These are phyloP conservation scores for Aelia acuminata DNA, from an alignment of 2,888 invertebrate species.

Conservation along the genomic window DNA sequence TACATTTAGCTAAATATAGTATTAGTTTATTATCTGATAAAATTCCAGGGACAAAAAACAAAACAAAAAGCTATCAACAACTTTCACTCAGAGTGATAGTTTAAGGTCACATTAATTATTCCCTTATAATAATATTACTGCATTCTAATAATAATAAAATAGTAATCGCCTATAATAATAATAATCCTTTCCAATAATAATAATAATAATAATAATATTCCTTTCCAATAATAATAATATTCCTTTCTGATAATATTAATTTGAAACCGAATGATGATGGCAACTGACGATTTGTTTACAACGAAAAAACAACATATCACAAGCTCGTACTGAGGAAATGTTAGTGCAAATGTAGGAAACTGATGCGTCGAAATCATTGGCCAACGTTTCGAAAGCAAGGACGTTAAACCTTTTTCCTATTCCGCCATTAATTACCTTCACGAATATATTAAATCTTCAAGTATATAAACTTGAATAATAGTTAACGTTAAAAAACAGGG, in stretches of 20 bases:
- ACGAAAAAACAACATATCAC: not conserved
- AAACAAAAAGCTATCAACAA: not conserved
- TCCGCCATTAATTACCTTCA: not conserved
- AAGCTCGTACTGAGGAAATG: not conserved
- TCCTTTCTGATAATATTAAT: too few relatives aligned
- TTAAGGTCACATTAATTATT: not conserved
- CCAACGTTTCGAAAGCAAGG: not conserved
- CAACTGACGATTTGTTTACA: not conserved
- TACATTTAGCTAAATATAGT: not conserved
- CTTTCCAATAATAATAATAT: too few relatives aligned
- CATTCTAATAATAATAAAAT: too few relatives aligned
- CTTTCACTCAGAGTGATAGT: not conserved
- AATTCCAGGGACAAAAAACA: not conserved
- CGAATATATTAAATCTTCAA: too few relatives aligned
- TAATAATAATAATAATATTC: too few relatives aligned
- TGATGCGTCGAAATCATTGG: not conserved
- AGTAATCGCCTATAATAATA: too few relatives aligned
- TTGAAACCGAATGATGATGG: not conserved
- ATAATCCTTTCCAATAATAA: too few relatives aligned
- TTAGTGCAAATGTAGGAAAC: not conserved
- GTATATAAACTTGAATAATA: too few relatives aligned
- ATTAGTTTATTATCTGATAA: not conserved
- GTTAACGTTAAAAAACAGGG: too few relatives aligned
- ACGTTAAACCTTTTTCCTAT: not conserved
- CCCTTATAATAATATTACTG: not conserved